Evolutionary conservation across 2,888 invertebrate genomes (phyloP).

Genomic region (Luffia ferchaultella): DNA sequence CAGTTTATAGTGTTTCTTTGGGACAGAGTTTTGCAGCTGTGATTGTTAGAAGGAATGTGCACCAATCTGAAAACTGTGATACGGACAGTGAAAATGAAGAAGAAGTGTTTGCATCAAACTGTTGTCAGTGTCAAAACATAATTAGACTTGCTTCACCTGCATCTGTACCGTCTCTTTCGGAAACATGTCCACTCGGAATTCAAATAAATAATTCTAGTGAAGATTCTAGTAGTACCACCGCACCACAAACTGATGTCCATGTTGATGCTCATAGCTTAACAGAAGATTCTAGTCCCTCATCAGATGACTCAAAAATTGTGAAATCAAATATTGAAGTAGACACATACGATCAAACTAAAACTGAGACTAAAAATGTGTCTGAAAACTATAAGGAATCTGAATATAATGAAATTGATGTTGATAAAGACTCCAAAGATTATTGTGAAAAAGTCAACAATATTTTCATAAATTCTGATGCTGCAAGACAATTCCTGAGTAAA

Average conservation of each 20-base stretch:
- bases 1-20: constrained; percentile 74
- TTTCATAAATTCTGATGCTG: constrained; percentile 81
- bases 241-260: constrained; percentile 63
- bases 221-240: constrained; percentile 68
- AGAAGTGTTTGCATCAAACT: constrained; percentile 71
- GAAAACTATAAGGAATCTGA: constrained; percentile 21
- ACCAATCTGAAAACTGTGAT: constrained; percentile 57
- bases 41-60: constrained; percentile 70
- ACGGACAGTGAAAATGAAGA: constrained; percentile 69
- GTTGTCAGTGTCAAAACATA: constrained; percentile 70
- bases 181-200: constrained; percentile 70
- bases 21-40: constrained; percentile 82
- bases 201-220: constrained; percentile 68
- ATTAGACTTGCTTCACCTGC: constrained; percentile 65
- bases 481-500: constrained; percentile 76
- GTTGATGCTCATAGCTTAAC: constrained; percentile 60
- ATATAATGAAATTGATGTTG: constrained; percentile 30
- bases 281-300: constrained; percentile 65
- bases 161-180: constrained; percentile 68
- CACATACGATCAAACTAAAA: constrained; percentile 13
- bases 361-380: constrained; percentile 12
- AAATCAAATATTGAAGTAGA: constrained; percentile 25
- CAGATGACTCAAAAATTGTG: constrained; percentile 60
- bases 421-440: constrained; percentile 29
- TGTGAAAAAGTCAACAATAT: constrained; percentile 69